A percentile compares a stretch with the other conserved stretches of the same genome.
Conservation (phyloP, 1,140 invertebrate genomes). For the Pentalonia nigronervosa region DNA sequence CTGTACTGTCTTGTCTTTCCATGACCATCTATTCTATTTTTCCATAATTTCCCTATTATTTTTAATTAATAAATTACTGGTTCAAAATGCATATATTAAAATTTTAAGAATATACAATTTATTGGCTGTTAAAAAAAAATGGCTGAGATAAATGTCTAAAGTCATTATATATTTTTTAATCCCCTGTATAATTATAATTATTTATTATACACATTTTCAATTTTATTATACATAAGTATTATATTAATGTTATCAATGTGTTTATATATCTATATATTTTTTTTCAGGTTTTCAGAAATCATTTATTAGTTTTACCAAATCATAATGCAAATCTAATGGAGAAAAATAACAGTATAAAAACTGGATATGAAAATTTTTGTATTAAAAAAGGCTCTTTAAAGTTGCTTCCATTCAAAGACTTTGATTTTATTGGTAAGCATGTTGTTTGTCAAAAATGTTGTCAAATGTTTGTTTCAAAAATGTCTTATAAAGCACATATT, state of each 20-base stretch:
- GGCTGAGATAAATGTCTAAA: neutral
- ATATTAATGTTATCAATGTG: neutral
- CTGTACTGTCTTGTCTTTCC: no score
- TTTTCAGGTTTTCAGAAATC: constrained; percentile 12
- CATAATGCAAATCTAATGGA: neutral
- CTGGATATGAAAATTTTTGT: constrained; percentile 51
- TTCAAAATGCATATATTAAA: no score
- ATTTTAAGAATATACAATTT: neutral
- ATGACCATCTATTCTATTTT: no score
- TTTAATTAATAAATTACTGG: no score
- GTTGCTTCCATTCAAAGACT: constrained; percentile 24
- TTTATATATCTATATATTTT: neutral
- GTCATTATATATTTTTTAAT: no score
- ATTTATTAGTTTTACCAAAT: neutral
- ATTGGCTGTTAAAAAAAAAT: neutral
- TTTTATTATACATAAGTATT: neutral
- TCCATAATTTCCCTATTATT: no score
- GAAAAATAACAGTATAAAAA: constrained; percentile 41
- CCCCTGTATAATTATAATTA: no score
- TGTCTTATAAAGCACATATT: constrained; percentile 33
- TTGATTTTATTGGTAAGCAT: constrained; percentile 47
- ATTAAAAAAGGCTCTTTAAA: constrained; percentile 24
- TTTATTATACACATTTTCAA: no score
- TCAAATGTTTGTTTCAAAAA: constrained; percentile 36
- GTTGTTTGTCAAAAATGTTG: constrained; percentile 54